Conservation (phyloP, 2,797 vertebrate genomes). For the Anisognathus igniventris region DNA sequence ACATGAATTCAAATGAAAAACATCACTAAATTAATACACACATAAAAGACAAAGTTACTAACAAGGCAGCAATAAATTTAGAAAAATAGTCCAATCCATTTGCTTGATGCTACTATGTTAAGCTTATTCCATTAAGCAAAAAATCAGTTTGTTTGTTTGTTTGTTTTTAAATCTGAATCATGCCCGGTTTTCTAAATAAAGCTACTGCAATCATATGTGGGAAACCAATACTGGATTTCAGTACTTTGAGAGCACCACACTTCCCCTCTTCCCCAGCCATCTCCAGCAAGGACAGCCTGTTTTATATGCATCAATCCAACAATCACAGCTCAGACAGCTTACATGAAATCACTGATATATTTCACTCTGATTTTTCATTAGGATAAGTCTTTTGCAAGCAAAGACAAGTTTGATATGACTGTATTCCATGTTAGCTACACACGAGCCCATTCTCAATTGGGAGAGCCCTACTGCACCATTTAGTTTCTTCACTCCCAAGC, state of each 20-base stretch:
- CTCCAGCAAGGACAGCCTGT: background rate
- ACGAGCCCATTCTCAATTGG: accelerated
- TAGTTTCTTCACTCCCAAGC: background rate
- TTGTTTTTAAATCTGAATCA: background rate
- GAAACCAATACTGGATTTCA: background rate
- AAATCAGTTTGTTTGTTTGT: background rate
- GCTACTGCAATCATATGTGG: background rate
- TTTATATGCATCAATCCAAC: background rate
- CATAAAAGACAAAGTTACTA: background rate
- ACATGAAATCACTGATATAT: background rate
- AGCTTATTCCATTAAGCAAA: background rate
- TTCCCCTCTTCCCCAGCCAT: background rate
- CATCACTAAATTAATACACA: background rate
- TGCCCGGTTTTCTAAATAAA: background rate
- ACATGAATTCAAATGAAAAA: background rate
- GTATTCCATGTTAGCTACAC: background rate
- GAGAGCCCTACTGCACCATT: background rate
- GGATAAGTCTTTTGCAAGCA: background rate
- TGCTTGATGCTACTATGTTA: background rate
- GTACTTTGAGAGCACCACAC: background rate
- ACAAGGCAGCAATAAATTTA: background rate
- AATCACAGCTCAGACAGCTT: background rate
- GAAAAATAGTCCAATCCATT: background rate
- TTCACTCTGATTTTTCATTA: background rate
- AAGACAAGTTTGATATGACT: background rate